These are phyloP conservation scores for Parauchenoglanis punctatus DNA, from an alignment of 2,797 vertebrate species.

Conservation along the genomic window DNA sequence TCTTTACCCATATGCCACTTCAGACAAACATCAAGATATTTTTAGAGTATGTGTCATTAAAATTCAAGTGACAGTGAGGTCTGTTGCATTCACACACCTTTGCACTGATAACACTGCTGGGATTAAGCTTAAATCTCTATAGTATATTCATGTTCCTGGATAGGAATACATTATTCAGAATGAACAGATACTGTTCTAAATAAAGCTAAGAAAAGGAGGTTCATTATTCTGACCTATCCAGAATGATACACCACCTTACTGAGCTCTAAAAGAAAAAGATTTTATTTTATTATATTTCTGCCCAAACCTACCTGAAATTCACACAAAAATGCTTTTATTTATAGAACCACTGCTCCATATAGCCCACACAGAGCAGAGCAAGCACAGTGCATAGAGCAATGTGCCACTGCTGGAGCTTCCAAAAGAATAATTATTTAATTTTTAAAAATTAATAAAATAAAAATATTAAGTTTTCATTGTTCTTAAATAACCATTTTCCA, in stretches of 20 bases:
- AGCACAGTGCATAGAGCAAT: background rate
- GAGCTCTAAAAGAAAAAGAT: background rate
- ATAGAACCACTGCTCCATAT: background rate
- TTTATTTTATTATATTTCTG: background rate
- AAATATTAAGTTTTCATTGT: background rate
- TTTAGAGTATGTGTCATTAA: background rate
- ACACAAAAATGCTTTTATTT: no score
- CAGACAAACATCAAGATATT: slow-evolving; percentile 6
- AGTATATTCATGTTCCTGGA: background rate
- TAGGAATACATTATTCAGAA: background rate
- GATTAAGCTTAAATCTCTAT: background rate
- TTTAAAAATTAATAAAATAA: background rate
- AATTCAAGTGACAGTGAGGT: background rate
- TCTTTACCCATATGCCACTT: background rate
- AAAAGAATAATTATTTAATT: background rate
- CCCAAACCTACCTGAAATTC: background rate
- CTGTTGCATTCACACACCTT: background rate
- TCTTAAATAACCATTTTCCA: background rate
- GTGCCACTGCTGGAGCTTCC: background rate
- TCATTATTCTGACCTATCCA: background rate
- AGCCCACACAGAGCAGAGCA: background rate
- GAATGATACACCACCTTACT: background rate
- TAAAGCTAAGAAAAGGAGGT: background rate
- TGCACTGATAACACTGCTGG: background rate
- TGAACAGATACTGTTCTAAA: background rate